Conservation (phyloP, 2,113 vertebrate genomes). For the Chloropsis cyanopogon region DNA sequence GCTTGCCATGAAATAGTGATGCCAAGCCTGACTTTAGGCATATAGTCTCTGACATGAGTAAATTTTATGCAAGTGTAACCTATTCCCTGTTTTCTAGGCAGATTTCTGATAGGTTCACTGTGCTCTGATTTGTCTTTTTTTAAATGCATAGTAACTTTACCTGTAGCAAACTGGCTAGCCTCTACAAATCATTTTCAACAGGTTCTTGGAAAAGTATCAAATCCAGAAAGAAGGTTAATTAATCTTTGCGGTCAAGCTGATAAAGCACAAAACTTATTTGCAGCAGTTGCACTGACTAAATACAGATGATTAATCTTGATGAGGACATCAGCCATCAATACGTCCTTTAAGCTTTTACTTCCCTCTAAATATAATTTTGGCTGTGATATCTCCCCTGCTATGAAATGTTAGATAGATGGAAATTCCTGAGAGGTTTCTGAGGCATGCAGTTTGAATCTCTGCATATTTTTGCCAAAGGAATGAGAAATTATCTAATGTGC, state of each 20-base stretch:
- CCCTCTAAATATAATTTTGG: not conserved
- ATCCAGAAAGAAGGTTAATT: slow-evolving; percentile 9
- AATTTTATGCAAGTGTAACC: not conserved
- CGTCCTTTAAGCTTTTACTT: not conserved
- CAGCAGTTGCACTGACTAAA: not conserved
- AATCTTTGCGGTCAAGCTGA: not conserved
- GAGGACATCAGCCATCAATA: not conserved
- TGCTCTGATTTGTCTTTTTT: not conserved
- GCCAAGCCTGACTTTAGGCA: not conserved
- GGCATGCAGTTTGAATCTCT: not conserved
- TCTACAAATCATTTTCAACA: slow-evolving; percentile 6
- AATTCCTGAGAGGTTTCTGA: not conserved
- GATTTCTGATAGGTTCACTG: not conserved
- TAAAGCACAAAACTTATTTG: slow-evolving; percentile 36
- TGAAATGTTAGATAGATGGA: not conserved
- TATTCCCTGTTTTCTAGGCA: not conserved
- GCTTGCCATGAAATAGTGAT: not conserved
- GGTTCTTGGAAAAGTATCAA: slow-evolving; percentile 10
- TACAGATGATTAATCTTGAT: not conserved
- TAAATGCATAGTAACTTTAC: not conserved
- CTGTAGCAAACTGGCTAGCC: not conserved
- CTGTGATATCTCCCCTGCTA: not conserved
- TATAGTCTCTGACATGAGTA: not conserved
- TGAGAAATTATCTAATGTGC: not conserved
- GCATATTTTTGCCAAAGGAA: not conserved